These are phyloP conservation scores for Lottia scabra DNA, from an alignment of 2,888 invertebrate genomes.

Conservation along the genomic window DNA sequence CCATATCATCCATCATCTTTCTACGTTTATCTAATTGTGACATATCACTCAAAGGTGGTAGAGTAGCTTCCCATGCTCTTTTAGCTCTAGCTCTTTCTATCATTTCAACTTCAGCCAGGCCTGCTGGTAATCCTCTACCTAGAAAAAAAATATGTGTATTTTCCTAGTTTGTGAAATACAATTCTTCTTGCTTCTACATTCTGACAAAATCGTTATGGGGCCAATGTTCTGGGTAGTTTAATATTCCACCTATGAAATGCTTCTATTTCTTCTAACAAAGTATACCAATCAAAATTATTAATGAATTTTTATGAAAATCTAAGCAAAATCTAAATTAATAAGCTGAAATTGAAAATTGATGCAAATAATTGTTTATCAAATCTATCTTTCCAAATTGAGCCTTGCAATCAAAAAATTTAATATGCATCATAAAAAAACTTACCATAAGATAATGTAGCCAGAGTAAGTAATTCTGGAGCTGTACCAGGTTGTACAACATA, in stretches of 20 bases:
- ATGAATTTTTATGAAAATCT: too few relatives aligned
- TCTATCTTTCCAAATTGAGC: too few relatives aligned
- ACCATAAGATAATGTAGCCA: constrained; percentile 78
- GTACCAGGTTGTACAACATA: constrained; percentile 71
- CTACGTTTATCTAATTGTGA: constrained; percentile 75
- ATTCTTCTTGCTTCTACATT: too few relatives aligned
- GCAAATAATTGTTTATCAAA: too few relatives aligned
- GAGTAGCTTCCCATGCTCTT: constrained; percentile 75
- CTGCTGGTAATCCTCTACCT: constrained; percentile 76
- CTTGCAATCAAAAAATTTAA: not conserved
- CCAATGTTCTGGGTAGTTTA: too few relatives aligned
- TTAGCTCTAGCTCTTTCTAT: constrained; percentile 80
- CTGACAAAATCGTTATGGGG: too few relatives aligned
- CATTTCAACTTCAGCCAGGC: constrained; percentile 74
- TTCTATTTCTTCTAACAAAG: too few relatives aligned
- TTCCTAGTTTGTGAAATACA: too few relatives aligned
- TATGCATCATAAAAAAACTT: constrained; percentile 37
- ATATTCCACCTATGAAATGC: too few relatives aligned
- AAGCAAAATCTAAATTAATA: too few relatives aligned
- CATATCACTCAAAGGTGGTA: constrained; percentile 73
- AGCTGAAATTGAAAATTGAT: too few relatives aligned
- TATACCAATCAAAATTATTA: too few relatives aligned
- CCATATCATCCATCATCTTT: constrained; percentile 82
- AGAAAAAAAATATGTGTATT: not conserved
- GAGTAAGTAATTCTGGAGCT: constrained; percentile 77